These are phyloP conservation scores for Sebastes trivittatus DNA, from an alignment of 2,797 vertebrate genomes.

Conservation along the genomic window DNA sequence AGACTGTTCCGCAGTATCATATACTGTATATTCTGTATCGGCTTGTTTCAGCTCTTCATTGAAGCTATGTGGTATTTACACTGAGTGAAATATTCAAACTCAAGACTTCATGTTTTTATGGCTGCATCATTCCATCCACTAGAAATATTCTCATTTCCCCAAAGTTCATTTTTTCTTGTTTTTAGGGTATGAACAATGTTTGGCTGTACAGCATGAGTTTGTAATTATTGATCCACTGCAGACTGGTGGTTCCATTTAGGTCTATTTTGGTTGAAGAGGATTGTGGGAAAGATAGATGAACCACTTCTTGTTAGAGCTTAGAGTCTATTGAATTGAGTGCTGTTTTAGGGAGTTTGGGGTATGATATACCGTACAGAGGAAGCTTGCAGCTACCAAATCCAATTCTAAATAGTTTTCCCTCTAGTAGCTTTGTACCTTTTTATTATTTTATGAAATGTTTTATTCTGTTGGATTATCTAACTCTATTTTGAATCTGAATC, in stretches of 20 bases:
- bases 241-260: neutral
- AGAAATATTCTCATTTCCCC: neutral
- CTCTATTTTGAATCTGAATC: neutral
- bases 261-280: slow-evolving; percentile 13
- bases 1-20: neutral
- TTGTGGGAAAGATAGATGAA: slow-evolving; percentile 7
- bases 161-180: neutral
- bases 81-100: neutral
- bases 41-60: neutral
- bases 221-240: neutral
- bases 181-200: neutral
- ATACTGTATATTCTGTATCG: neutral
- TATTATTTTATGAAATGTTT: slow-evolving; percentile 27
- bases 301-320: neutral
- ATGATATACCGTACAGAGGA: neutral
- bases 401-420: slow-evolving; percentile 19
- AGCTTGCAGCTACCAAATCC: slow-evolving; percentile 15
- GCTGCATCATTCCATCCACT: neutral
- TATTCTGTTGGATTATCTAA: neutral
- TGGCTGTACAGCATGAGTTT: neutral
- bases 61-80: neutral
- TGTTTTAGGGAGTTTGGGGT: neutral
- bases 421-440: neutral
- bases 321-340: slow-evolving; percentile 8
- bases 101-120: neutral